A percentile compares a stretch with the other conserved stretches of the same genome.
Conservation (phyloP, 2,888 invertebrate species). For the Zygaena filipendulae region DNA sequence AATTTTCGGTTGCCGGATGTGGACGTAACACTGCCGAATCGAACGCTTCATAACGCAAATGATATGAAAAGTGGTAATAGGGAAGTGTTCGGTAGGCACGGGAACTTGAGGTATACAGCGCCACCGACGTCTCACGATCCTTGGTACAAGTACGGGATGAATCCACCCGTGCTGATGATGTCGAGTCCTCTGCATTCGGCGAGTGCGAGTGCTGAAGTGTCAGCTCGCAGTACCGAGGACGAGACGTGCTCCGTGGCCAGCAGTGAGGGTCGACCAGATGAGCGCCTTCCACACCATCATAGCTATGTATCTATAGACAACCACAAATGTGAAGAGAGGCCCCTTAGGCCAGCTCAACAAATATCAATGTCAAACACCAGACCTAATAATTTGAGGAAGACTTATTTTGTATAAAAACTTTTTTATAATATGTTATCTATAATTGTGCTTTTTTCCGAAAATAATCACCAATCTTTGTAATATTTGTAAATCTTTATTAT, state of each 20-base stretch:
- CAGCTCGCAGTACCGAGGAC: constrained; percentile 71
- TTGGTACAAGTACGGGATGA: constrained; percentile 65
- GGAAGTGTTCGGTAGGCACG: constrained; percentile 58
- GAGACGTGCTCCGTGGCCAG: constrained; percentile 70
- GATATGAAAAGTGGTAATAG: constrained; percentile 56
- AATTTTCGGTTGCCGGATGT: constrained; percentile 86
- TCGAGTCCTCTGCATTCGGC: constrained; percentile 73
- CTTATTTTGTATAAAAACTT: constrained; percentile 55
- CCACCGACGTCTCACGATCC: constrained; percentile 63
- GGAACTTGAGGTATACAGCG: constrained; percentile 62
- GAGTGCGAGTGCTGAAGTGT: constrained; percentile 69
- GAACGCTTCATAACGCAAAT: constrained; percentile 64
- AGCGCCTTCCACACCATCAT: constrained; percentile 63
- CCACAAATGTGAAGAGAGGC: constrained; percentile 60
- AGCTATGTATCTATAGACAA: constrained; percentile 69
- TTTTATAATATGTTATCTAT: constrained; percentile 23
- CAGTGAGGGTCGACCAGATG: constrained; percentile 66
- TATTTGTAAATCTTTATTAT: constrained; percentile 12
- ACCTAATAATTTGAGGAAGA: constrained; percentile 54
- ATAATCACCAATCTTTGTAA: no score
- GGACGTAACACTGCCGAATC: constrained; percentile 67
- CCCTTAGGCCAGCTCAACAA: constrained; percentile 57
- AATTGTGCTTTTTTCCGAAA: constrained; percentile 20
- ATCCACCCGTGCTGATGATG: constrained; percentile 64
- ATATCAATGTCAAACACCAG: constrained; percentile 58